phyloP scores from a whole-genome alignment of 2,797 vertebrate species.

The Onychomys leucogaster region DNA sequence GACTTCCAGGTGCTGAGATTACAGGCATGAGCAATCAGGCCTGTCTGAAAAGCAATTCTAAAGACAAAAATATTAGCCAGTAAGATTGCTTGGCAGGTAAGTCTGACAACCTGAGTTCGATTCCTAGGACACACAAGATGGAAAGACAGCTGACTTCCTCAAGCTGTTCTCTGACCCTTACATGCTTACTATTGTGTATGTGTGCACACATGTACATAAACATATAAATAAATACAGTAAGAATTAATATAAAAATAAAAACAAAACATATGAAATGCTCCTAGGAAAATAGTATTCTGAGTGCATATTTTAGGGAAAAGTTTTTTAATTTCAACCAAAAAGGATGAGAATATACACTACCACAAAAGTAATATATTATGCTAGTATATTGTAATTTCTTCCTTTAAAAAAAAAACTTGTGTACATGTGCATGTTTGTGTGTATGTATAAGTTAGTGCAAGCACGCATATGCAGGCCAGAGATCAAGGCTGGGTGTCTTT shows the following conservation, averaged over 20 bases:
- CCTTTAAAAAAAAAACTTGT: neutral
- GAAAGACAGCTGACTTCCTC: neutral
- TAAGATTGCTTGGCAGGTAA: neutral
- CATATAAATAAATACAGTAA: neutral
- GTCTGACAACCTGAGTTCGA: neutral
- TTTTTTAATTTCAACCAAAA: neutral
- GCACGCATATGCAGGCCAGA: neutral
- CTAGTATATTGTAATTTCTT: neutral
- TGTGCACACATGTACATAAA: neutral
- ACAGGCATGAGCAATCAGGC: neutral
- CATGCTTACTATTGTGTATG: too few species aligned
- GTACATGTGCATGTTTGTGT: neutral
- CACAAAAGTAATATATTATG: neutral
- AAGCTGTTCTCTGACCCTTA: neutral
- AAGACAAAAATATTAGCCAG: neutral
- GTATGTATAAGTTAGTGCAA: neutral
- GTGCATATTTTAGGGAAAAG: neutral
- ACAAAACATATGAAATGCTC: neutral
- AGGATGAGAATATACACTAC: conserved; percentile 21
- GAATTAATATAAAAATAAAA: neutral
- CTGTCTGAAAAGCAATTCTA: conserved; percentile 42
- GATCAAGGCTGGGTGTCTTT: neutral
- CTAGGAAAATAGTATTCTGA: neutral
- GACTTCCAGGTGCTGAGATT: neutral
- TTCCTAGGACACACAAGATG: neutral